Percentiles rank a stretch among this genome's conserved stretches.
These are phyloP conservation scores for Microdon myrmicae DNA, from an alignment of 2,888 invertebrate species.

Conservation along the genomic window DNA sequence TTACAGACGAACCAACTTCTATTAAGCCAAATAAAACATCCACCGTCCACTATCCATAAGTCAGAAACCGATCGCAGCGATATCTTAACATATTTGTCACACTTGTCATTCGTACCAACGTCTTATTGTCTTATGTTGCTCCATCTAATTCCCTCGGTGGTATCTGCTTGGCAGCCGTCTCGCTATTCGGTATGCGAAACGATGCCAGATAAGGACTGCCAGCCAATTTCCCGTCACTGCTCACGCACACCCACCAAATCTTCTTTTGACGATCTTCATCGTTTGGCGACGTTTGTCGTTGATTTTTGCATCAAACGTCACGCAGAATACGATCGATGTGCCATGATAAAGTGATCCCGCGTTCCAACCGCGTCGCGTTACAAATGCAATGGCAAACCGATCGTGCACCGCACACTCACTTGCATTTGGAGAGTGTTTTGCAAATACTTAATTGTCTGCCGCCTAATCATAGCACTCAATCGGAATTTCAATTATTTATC, in stretches of 20 bases:
- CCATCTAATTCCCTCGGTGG: conserved; percentile 41
- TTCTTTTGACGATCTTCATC: conserved; percentile 44
- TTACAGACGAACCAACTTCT: too few species aligned
- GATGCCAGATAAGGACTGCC: conserved; percentile 48
- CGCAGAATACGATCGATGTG: conserved; percentile 47
- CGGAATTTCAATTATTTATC: conserved; percentile 52
- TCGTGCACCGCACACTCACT: conserved; percentile 4
- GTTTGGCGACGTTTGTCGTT: conserved; percentile 49
- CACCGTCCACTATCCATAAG: conserved; percentile 16
- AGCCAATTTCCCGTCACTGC: conserved; percentile 5
- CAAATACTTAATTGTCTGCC: conserved; percentile 50
- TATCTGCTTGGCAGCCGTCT: conserved; percentile 48
- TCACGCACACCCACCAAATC: conserved; percentile 21
- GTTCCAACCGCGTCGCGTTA: conserved; percentile 42
- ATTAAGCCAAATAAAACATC: too few species aligned
- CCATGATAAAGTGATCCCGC: conserved; percentile 33
- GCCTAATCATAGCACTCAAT: conserved; percentile 47
- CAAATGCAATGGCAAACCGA: conserved; percentile 45
- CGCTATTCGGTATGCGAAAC: conserved; percentile 42
- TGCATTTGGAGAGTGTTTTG: too few species aligned
- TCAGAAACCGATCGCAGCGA: conserved; percentile 33
- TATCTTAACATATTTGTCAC: conserved; percentile 50
- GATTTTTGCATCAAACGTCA: conserved; percentile 51
- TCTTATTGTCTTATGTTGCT: conserved; percentile 40
- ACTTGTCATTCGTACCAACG: conserved; percentile 45